Base-by-base conservation (phyloP, 2,888 invertebrate genomes). In the Rhyacophila evoluta region DNA sequence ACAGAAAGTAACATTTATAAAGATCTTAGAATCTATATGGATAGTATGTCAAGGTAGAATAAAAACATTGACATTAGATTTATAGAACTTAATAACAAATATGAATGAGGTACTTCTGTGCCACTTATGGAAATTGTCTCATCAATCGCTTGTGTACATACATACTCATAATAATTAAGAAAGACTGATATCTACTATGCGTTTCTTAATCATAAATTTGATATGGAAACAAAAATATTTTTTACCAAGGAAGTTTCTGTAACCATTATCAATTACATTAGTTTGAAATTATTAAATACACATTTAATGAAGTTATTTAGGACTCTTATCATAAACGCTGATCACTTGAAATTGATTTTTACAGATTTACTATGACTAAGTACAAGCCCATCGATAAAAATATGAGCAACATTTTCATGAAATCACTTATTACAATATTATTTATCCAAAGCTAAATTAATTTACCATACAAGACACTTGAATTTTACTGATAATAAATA, bases 381-480 rank as follows among this genome's bases (percentile, higher is more conserved):
- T 55, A 55, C 55, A 25, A 55, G 19, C 55, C 55, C 19, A 55
- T 55, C 19, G 55, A 19, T 55, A 55, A 8, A 55, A 55, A 8
- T 55, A 25, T 55, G 55, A 55, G 55, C 55, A 55, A 55, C 55
- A 55, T 55, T 55, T 19, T 55, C 19, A 19, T 55, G 55, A 55
- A 55, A 55, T 55, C 55, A 55, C 55, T 55, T 55, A 25, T 25
- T 55, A 55, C 25, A 55, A 25, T 19, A 55, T 55, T 55, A n/a
- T n/a, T n/a, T n/a, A 55, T 55, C 55, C 55, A 25, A 55, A 55
- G 19, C 55, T 55, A 55, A 10, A 19, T 55, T 25, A 55, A 55
- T 25, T 55, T 55, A 55, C 55, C 55, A 19, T 55, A 55, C 55
- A 55, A 55, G 55, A 55, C 55, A 55, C 55, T 55, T 55, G 55